Evolutionary conservation across 2,797 vertebrate species (phyloP).

Genomic region (Acrossocheilus wenchowensis): DNA sequence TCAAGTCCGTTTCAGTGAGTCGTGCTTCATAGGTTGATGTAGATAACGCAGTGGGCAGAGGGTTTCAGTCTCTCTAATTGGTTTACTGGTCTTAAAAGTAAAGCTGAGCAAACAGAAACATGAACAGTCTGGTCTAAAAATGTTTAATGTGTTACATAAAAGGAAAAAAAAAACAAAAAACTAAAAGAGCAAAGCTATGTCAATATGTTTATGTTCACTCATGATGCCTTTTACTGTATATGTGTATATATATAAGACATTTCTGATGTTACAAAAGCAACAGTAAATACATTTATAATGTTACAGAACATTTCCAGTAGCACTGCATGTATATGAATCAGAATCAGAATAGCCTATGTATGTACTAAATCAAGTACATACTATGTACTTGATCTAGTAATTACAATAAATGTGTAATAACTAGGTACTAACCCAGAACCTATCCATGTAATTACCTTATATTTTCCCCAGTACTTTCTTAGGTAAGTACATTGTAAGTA

Average conservation of each 20-base stretch:
- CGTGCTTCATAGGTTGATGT: conserved; percentile 3
- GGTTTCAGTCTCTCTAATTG: not conserved
- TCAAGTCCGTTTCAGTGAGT: conserved; percentile 5
- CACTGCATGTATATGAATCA: no score
- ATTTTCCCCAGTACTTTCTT: no score
- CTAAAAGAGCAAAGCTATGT: not conserved
- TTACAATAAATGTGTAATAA: no score
- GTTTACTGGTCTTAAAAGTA: conserved; percentile 16
- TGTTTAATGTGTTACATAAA: not conserved
- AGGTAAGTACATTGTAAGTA: no score
- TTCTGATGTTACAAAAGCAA: not conserved
- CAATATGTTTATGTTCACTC: not conserved
- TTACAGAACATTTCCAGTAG: no score
- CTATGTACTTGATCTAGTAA: no score
- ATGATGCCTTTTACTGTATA: not conserved
- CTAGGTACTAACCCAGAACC: no score
- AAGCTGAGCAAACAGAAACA: conserved; percentile 8
- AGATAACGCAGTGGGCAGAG: conserved; percentile 2
- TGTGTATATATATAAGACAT: no score
- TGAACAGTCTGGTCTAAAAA: not conserved
- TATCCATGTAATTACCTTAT: no score
- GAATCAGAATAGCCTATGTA: no score
- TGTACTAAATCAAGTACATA: no score
- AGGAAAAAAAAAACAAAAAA: not conserved
- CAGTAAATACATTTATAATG: no score